Percentiles rank a stretch among this genome's conserved stretches.
Conservation (phyloP, 64 coral and sea anemone species). For the Orbicella faveolata region DNA sequence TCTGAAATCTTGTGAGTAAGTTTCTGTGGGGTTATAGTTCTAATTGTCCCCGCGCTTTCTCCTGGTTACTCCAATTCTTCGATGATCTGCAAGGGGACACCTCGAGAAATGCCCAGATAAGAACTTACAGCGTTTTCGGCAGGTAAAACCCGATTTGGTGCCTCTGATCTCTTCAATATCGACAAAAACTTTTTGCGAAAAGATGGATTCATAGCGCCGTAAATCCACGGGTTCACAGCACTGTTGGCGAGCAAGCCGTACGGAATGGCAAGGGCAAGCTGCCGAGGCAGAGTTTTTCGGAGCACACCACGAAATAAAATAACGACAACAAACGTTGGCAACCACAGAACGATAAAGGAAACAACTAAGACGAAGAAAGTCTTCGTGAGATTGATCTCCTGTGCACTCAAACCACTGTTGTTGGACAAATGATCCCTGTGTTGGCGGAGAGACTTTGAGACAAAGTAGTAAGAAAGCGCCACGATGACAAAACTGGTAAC, state of each 20-base stretch:
- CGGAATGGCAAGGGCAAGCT: not conserved
- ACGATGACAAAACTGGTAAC: constrained; percentile 6
- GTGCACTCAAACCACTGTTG: not conserved
- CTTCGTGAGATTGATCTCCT: constrained; percentile 8
- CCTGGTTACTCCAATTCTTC: too few relatives aligned
- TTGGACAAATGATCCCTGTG: not conserved
- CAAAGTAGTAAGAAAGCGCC: not conserved
- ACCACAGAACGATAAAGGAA: constrained; percentile 7
- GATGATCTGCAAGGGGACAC: not conserved
- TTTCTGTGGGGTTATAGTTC: too few relatives aligned
- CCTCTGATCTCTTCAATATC: not conserved
- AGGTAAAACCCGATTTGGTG: not conserved
- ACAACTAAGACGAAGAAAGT: constrained; percentile 9
- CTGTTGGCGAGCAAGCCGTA: not conserved
- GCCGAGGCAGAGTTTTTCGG: not conserved
- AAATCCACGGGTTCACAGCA: constrained; percentile 15
- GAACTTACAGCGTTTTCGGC: not conserved
- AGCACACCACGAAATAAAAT: not conserved
- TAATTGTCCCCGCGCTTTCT: too few relatives aligned
- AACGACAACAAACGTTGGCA: constrained; percentile 7
- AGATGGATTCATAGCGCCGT: constrained; percentile 18
- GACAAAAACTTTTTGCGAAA: constrained; percentile 13
- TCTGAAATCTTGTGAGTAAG: too few relatives aligned
- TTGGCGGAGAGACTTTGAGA: not conserved
- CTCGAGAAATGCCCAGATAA: not conserved